Evolutionary conservation across 2,888 invertebrate species (phyloP).

Genomic region (Luperina testacea): DNA sequence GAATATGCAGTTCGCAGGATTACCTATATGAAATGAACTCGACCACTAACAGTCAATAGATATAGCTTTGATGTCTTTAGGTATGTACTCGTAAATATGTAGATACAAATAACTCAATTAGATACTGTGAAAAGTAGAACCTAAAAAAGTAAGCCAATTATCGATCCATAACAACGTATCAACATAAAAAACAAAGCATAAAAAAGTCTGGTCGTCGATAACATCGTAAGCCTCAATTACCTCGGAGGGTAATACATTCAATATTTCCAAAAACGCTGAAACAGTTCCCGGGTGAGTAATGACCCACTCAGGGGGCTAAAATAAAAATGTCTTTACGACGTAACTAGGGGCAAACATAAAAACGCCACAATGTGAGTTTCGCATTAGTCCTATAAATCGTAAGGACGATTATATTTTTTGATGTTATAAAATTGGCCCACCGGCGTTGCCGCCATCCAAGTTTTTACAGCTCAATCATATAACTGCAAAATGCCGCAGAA

Average conservation of each 20-base stretch:
- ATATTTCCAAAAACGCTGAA: constrained; percentile 69
- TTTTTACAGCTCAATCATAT: constrained; percentile 63
- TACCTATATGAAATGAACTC: background rate
- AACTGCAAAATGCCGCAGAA: constrained; percentile 51
- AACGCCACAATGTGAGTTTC: constrained; percentile 64
- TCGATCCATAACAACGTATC: background rate
- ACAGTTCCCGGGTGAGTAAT: constrained; percentile 65
- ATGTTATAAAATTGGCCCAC: constrained; percentile 61
- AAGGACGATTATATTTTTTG: constrained; percentile 66
- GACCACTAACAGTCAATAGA: background rate
- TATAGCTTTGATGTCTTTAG: background rate
- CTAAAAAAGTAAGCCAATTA: constrained; percentile 1
- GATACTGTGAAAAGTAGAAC: background rate
- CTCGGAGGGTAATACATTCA: constrained; percentile 62
- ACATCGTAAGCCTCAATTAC: constrained; percentile 62
- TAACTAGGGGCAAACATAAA: constrained; percentile 66
- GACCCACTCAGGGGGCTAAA: constrained; percentile 63
- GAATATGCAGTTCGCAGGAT: constrained; percentile 17
- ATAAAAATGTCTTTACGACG: constrained; percentile 68
- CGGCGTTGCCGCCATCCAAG: constrained; percentile 44
- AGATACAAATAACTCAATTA: background rate
- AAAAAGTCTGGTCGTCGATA: constrained; percentile 41
- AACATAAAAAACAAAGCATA: constrained; percentile 22
- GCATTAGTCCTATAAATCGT: constrained; percentile 67
- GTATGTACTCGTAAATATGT: background rate